Conservation (phyloP, 1,140 invertebrate genomes). For the Pinna nobilis region DNA sequence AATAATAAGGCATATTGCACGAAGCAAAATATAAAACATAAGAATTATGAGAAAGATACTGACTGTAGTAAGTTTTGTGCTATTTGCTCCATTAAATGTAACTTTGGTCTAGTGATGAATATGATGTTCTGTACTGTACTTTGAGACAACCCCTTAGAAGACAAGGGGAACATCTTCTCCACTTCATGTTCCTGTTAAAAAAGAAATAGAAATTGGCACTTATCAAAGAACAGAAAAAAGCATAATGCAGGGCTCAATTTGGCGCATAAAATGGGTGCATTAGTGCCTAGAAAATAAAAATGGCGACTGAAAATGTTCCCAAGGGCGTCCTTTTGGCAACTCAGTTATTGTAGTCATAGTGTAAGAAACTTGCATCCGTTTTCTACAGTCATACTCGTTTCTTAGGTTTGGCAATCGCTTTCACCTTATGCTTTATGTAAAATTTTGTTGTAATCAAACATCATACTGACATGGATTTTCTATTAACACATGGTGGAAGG, state of each 20-base stretch:
- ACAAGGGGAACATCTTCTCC: slow-evolving; percentile 81
- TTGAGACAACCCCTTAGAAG: slow-evolving; percentile 80
- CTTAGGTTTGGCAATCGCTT: no score
- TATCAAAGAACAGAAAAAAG: no score
- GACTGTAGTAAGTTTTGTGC: slow-evolving; percentile 87
- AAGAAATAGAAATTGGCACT: slow-evolving; percentile 1
- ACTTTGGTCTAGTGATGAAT: slow-evolving; percentile 89
- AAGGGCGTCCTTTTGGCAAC: no score
- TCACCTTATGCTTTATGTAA: no score
- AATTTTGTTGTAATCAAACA: no score
- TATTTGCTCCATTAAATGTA: slow-evolving; percentile 89
- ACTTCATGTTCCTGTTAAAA: slow-evolving; percentile 69
- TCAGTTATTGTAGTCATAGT: no score
- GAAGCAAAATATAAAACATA: not conserved
- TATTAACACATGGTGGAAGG: no score
- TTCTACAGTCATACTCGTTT: no score
- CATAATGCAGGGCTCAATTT: not conserved
- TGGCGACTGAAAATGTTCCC: no score
- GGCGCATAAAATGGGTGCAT: not conserved
- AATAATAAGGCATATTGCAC: not conserved
- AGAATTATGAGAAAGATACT: slow-evolving; percentile 35
- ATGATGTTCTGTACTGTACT: slow-evolving; percentile 88
- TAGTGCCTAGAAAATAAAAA: no score
- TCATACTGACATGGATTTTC: no score
- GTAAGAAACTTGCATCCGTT: no score